Evolutionary conservation across 37 sponge, comb jelly and placozoan species (phyloP), one percentile per base, ranked within the genome.

Genomic region (Theonella swinhoei): DNA sequence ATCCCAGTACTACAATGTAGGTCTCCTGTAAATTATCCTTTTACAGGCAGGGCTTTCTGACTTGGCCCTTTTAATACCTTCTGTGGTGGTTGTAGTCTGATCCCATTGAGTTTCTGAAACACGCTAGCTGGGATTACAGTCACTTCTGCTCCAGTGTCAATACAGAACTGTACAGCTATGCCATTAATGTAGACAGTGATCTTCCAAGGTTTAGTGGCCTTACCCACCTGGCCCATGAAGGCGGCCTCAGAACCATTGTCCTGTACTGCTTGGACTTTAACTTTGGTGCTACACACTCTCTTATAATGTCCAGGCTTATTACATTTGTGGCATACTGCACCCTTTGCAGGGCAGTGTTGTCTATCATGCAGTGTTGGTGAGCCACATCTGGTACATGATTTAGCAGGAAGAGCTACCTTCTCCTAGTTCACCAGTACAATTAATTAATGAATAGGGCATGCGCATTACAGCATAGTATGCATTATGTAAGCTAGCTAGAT

Each of bases 81-180:
- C 4, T 14, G 4, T 17, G 40, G 3, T 24, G 36, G n/a, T 31
- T 37, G 31, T 23, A 76, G 77, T 19, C 7, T 14, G 19, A 36
- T 34, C 7, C 64, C 34, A 9, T 28, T 28, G 5, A 62, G 33
- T 24, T 62, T 36, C 32, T 70, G 70, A 23, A 70, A 70, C 3
- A 2, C 64, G 7, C 5, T 23, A 20, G 30, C 78, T 4, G 78
- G 36, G 35, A 78, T 78, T 11, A 62, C 65, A 1, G n/a, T 31
- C 4, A 64, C 78, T 22, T 78, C 78, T 20, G 78, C 65, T 36
- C 78, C 78, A 14, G 78, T 78, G 4, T 78, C 78, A 4, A 63
- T 62, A 8, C 64, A 8, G 39, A 78, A 78, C 26, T 62, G 39
- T 36, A 70, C 35, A 9, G 65, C 39, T 64, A 35, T 29, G 8